Base-by-base conservation (phyloP, 2,888 invertebrate species). In the Slavum lentiscoides region DNA sequence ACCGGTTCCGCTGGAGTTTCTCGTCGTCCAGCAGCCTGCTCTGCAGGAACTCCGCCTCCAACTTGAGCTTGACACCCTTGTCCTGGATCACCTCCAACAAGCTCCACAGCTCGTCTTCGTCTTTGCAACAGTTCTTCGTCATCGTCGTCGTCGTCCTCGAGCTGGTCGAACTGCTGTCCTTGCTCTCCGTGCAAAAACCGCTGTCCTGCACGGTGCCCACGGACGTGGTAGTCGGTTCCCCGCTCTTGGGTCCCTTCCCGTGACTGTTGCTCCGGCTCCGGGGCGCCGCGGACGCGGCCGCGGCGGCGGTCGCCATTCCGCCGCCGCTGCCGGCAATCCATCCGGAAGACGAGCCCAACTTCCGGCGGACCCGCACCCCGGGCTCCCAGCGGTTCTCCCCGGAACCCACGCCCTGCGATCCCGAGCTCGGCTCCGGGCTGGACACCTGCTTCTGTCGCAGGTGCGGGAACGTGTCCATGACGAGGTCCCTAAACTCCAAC, bases 381-480 rank as follows among this genome's bases (percentile, higher is more conserved):
- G 87, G 91, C 88, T 84, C 84, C 84, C 84, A 84, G 68, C 83
- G 77, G 39, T 23, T 80, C 70, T 80, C 77, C 8, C 77, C 77
- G 39, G 70, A 77, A 17, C 77, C 77, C 21, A 69, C 70, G 69
- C 82, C 74, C 76, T 85, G 81, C 86, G 84, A 23, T 86, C 85
- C n/a, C 88, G 85, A 88, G 85, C 84, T 86, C 59, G 74, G 88
- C 85, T 87, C 86, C 87, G 88, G 86, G 83, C 88, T 89, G 86
- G 85, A 84, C 85, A 85, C 82, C 91, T 94, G 91, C 90, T 94
- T 95, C 86, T 92, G 92, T 87, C 94, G 92, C 87, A 95, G 91
- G 89, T 94, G 94, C 85, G 95, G 95, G 89, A 95, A 94, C 86
- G 94, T 94, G 91, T 94, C 94, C 91, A 95, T 94, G 90, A 95